Base-by-base conservation (phyloP, 2,888 invertebrate genomes). In the Campopleginae sp. region DNA sequence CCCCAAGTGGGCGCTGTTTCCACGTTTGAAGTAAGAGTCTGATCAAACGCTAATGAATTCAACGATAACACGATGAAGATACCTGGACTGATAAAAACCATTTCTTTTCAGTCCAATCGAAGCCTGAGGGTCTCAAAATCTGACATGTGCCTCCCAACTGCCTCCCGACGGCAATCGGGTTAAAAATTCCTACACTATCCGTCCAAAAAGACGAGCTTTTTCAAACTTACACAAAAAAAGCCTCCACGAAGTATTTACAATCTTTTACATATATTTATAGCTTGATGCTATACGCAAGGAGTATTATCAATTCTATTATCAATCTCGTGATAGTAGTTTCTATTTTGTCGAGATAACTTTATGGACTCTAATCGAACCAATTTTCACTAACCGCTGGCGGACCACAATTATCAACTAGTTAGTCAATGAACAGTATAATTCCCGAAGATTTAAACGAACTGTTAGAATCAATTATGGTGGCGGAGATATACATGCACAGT, bases 101-200 rank as follows among this genome's bases (percentile, higher is more conserved):
- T 76, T 78, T 54, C 38, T 82, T 86, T 87, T 27, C 84, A 90
- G 89, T 70, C 66, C 27, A 74, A 86, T 61, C 81, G 74, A 82
- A 86, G 85, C 17, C 82, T 90, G 66, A 87, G 87, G 85, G 83
- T 58, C 65, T 90, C 90, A 17, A 89, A 91, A 87, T 91, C 90
- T 68, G 90, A 90, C 51, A 86, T 86, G 87, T 90, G 90, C 88
- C 89, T 90, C 63, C 48, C 77, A 51, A 80, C 81, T 78, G 84
- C 74, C 81, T 63, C 82, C 70, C 83, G 80, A 23, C 80, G 78
- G 7, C 44, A 77, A 70, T 38, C 81, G 17, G 77, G 85, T n/a
- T 78, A 48, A 84, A 65, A 31, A 68, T 83, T 82, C 80, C 81
- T 87, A 58, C 51, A 72, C 51, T 48, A 42, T 83, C 82, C 77